Conservation (phyloP, 1,140 invertebrate genomes). For the Lepidostoma basale region DNA sequence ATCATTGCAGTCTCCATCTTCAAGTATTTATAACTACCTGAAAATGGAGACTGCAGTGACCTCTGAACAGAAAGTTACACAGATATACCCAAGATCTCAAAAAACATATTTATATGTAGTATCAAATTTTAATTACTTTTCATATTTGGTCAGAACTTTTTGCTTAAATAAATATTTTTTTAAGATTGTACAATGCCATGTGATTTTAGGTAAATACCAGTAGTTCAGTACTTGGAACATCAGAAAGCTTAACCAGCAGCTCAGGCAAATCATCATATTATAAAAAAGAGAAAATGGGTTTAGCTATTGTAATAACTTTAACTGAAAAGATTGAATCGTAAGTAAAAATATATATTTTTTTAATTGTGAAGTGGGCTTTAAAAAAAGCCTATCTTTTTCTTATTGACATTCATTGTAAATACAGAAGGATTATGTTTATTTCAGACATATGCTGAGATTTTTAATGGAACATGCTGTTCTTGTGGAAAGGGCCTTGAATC, state of each 20-base stretch:
- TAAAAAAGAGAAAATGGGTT: constrained; percentile 61
- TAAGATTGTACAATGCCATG: too few species aligned
- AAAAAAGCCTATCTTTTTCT: background rate
- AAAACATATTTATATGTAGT: too few species aligned
- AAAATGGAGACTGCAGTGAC: too few species aligned
- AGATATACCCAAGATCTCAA: too few species aligned
- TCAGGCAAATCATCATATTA: constrained; percentile 46
- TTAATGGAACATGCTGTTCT: constrained; percentile 82
- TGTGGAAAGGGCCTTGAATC: constrained; percentile 78
- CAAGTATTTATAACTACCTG: too few species aligned
- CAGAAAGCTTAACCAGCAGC: constrained; percentile 53
- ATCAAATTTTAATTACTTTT: too few species aligned
- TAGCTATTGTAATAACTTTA: constrained; percentile 63
- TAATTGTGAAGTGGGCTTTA: background rate
- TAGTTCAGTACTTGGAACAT: constrained; percentile 53
- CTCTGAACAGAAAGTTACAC: too few species aligned
- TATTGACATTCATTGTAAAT: background rate
- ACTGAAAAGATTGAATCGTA: constrained; percentile 58
- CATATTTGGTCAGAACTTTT: too few species aligned
- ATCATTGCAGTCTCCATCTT: too few species aligned
- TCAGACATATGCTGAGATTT: constrained; percentile 67
- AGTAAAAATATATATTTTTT: constrained; percentile 46
- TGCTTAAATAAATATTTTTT: too few species aligned
- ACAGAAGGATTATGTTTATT: constrained; percentile 5
- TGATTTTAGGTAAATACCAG: constrained; percentile 50